Base-by-base conservation (phyloP, 2,888 invertebrate species). In the Kuschelorhynchus macadamiae region DNA sequence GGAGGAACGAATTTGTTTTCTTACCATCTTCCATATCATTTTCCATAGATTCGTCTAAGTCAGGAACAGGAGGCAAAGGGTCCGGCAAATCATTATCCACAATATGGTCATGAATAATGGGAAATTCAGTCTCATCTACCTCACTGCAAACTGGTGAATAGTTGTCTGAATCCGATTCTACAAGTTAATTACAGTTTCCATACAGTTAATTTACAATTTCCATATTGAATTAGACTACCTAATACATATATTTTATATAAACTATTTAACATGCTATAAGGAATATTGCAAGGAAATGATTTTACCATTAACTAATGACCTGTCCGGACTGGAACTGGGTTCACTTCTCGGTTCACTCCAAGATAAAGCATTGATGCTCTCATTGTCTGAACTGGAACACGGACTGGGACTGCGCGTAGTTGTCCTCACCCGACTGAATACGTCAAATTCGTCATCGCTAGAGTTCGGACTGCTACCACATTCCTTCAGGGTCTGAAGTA, bases 71-170 rank as follows among this genome's bases (percentile, higher is more conserved):
- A n/a, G 63, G 30, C 0, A 41, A 21, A 12, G 42, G 63, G 14
- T 60, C 59, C 0, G 61, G 52, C 18, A 17, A 44, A 41, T 30
- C 65, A 25, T 63, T 53, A 7, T 63, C 61, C 21, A 67, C 70
- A 4, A 57, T 32, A 16, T 46, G 55, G 3, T 50, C 50, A 1
- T 36, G 30, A 11, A 30, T 9, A n/a, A 30, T 2, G 8, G 63
- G 61, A 47, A 72, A 67, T 2, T 72, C 75, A 0, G 66, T 41
- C n/a, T 68, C 67, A 71, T 86, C 87, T n/a, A 79, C 81, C 61
- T 87, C 87, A 68, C 89, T 90, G 75, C 90, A 91, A 17, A 91
- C 88, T 0, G 91, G 91, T 57, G 91, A 91, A 78, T 89, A 89
- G 52, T 88, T 86, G 16, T 88, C 88, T 0, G 88, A 88, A 79